phyloP scores from a whole-genome alignment of 2,888 invertebrate genomes.

The Notodonta ziczac region DNA sequence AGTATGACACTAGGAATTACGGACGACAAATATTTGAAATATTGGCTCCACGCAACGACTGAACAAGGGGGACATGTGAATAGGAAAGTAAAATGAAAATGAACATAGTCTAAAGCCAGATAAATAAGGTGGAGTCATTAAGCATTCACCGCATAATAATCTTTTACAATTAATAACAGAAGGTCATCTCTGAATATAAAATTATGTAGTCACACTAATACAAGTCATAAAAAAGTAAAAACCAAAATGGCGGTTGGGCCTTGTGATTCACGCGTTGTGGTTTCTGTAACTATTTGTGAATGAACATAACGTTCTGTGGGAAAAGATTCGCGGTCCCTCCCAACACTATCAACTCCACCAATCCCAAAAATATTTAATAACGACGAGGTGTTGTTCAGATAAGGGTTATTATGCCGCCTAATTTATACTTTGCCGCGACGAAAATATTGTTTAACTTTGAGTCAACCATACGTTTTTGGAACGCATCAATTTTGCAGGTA shows the following conservation, averaged over 20 bases:
- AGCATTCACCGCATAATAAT: not conserved
- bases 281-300: constrained; percentile 61
- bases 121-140: too few species aligned
- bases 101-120: too few species aligned
- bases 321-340: constrained; percentile 50
- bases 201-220: constrained; percentile 42
- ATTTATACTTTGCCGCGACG: constrained; percentile 58
- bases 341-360: constrained; percentile 54
- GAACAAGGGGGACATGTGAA: constrained; percentile 29
- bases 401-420: constrained; percentile 56
- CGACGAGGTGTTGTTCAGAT: constrained; percentile 55
- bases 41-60: constrained; percentile 51
- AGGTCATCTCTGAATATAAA: constrained; percentile 24
- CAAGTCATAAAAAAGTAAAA: constrained; percentile 38
- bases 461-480: constrained; percentile 57
- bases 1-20: constrained; percentile 69
- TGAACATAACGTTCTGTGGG: constrained; percentile 47
- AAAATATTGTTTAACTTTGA: constrained; percentile 55
- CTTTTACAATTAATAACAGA: not conserved
- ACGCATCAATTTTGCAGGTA: constrained; percentile 61
- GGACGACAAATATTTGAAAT: constrained; percentile 67
- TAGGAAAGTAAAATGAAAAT: not conserved
- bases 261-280: constrained; percentile 62
- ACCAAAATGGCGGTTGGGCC: constrained; percentile 40
- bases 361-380: constrained; percentile 58